Evolutionary conservation across 23 tunicate species (phyloP).

Genomic region (Trididemnum miniatum): DNA sequence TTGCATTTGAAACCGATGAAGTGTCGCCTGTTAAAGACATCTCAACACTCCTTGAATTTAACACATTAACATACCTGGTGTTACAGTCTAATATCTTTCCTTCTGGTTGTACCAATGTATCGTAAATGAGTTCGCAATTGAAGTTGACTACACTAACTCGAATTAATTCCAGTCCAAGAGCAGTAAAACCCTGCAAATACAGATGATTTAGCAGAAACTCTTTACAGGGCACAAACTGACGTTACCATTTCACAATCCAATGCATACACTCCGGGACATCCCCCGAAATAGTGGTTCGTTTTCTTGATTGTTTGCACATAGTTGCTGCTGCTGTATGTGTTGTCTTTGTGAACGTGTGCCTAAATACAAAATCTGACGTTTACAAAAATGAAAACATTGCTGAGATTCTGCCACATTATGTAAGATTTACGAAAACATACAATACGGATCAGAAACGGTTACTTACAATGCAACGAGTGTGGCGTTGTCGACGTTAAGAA

Average conservation of each 20-base stretch:
- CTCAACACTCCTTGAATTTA: no score
- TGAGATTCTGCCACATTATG: no score
- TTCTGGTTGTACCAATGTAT: slow-evolving; percentile 64
- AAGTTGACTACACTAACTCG: slow-evolving; percentile 83
- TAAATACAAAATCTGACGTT: background rate
- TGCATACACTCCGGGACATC: slow-evolving; percentile 64
- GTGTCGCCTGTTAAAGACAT: no score
- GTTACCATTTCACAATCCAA: slow-evolving; percentile 97
- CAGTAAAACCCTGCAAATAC: slow-evolving; percentile 54
- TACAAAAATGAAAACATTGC: no score
- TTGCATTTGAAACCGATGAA: no score
- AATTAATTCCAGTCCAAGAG: slow-evolving; percentile 77
- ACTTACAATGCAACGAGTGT: no score
- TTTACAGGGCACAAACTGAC: no score
- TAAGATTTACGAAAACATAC: no score
- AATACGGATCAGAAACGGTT: no score
- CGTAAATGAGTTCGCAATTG: slow-evolving; percentile 57
- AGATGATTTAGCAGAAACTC: no score
- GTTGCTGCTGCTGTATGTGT: slow-evolving; percentile 52
- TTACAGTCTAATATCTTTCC: slow-evolving; percentile 91
- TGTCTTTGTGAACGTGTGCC: slow-evolving; percentile 88
- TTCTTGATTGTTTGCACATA: slow-evolving; percentile 75
- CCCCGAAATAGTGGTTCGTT: slow-evolving; percentile 25
- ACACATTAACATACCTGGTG: no score
- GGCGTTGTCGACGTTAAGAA: no score